Evolutionary conservation across 2,113 vertebrate species (phyloP).

Genomic region (Trogon surrucura): DNA sequence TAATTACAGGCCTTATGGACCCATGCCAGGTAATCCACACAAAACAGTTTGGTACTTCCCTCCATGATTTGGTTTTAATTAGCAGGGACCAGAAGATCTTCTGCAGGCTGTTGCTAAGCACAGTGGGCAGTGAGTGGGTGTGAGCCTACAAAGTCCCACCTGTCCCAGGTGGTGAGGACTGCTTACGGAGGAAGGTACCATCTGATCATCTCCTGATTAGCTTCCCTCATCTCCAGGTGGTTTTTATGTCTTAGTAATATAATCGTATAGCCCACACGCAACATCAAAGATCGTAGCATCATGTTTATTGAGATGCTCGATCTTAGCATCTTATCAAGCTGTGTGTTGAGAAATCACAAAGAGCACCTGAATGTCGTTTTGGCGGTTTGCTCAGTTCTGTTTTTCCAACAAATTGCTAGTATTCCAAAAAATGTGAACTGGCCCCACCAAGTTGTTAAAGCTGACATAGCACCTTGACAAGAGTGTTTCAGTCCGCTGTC

Average conservation of each 20-base stretch:
- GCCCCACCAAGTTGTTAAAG: neutral
- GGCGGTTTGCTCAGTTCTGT: neutral
- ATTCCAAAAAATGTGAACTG: neutral
- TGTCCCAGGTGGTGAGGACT: neutral
- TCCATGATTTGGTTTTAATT: neutral
- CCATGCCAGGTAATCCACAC: neutral
- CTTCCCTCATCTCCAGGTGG: neutral
- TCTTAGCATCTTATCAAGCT: too few species aligned
- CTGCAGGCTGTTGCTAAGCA: neutral
- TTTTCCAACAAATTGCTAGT: neutral
- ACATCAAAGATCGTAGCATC: rapidly evolving
- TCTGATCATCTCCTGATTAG: neutral
- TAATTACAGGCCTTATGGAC: neutral
- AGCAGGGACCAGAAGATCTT: neutral
- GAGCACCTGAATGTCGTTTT: neutral
- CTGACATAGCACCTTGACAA: neutral
- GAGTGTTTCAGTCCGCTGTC: neutral
- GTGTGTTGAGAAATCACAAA: neutral
- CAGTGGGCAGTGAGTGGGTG: too few species aligned
- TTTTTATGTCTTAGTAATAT: neutral
- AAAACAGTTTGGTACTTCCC: neutral
- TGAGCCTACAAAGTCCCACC: neutral
- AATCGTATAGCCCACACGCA: neutral
- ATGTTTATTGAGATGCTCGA: too few species aligned
- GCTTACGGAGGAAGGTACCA: neutral